Base-by-base conservation (phyloP, 2,113 vertebrate genomes). In the Corythoichthys haematopterus region DNA sequence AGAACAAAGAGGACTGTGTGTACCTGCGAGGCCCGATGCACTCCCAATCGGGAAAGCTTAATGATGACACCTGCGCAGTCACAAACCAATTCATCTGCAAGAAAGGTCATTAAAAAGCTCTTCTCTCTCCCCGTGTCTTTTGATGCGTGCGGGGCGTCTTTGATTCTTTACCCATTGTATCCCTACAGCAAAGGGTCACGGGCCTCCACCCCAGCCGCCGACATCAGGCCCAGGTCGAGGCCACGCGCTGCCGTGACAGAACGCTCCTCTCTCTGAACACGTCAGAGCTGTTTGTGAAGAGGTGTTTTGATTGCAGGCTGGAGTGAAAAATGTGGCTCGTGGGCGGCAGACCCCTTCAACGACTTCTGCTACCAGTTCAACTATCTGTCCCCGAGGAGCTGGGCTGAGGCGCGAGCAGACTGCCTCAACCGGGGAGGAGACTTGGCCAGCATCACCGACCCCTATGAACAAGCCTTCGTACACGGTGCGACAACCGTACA, bases 291-390 rank as follows among this genome's bases (percentile, higher is more conserved):
- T 12, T 4, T 20, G 37, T 14, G 38, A 6, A 48, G 6, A 8
- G 28, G 51, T 37, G 28, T 47, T 2, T 72, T 78, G 52, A 53
- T 45, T 9, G 9, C 73, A 93, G 92, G 90, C 5, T 93, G 92
- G 92, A 90, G 89, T 55, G 80, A 77, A 1, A 92, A 90, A 70
- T 93, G 92, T n/a, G 91, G 92, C 0, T 82, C 78, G 2, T 93
- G 92, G 92, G 73, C 55, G 4, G 0, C 85, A 0, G 90, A 92
- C 67, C 90, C 90, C 0, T 91, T 90, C 8, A 92, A 89, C 7
- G 91, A 92, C 77, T 90, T 69, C 84, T 93, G 92, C 79, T 93
- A 93, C 85, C 85, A 88, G 68, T 88, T 93, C 10, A 88, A 84
- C 75, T 83, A 57, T 69, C 72, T 90, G 74, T 91, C 87, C 0